Percentiles rank a stretch among this genome's conserved stretches.
Conservation (phyloP, 1,140 invertebrate species). For the Zaprionus lachaisei region DNA sequence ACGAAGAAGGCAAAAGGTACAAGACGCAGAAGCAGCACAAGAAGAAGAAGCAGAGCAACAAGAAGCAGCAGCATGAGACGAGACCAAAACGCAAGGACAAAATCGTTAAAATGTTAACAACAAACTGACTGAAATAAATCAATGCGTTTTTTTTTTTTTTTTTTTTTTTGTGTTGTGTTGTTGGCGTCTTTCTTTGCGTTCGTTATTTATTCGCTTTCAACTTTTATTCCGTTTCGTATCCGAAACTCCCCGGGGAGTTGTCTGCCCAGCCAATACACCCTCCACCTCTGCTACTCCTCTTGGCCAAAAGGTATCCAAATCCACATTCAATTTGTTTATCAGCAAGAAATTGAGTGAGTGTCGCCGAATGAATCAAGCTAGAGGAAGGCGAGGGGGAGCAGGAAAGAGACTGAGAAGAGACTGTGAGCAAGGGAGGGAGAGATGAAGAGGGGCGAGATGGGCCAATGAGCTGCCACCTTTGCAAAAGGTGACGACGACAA, state of each 20-base stretch:
- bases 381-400: neutral
- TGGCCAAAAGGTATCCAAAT: conserved; percentile 37
- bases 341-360: conserved; percentile 79
- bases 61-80: conserved; percentile 10
- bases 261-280: neutral
- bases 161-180: neutral
- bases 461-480: conserved; percentile 28
- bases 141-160: conserved; percentile 65
- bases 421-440: neutral
- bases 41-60: neutral
- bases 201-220: conserved; percentile 80
- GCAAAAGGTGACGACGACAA: conserved; percentile 31
- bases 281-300: neutral
- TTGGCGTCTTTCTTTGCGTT: conserved; percentile 16
- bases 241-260: conserved; percentile 45
- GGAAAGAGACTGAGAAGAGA: conserved; percentile 5
- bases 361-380: conserved; percentile 77
- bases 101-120: conserved; percentile 83
- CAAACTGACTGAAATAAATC: conserved; percentile 80
- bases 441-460: neutral
- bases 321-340: conserved; percentile 81
- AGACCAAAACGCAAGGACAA: conserved; percentile 75
- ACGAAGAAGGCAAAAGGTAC: conserved; percentile 2
- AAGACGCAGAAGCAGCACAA: neutral
- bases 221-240: conserved; percentile 61